Percentiles rank a stretch among this genome's conserved stretches.
Conservation (phyloP, 2,113 vertebrate species). For the Aramus guarauna region DNA sequence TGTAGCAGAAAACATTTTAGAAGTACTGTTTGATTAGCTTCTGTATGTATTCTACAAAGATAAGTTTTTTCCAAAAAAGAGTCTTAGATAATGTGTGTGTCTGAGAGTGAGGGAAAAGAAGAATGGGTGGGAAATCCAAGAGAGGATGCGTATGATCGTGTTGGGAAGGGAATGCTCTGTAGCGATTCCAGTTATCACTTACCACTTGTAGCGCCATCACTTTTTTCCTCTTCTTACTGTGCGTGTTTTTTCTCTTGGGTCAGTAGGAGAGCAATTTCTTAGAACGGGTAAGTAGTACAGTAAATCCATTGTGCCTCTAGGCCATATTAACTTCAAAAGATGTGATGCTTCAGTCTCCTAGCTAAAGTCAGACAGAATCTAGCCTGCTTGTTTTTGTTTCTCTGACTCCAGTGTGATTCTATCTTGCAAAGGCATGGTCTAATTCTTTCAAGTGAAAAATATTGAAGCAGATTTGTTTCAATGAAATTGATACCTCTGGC, state of each 20-base stretch:
- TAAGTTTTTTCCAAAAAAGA: background rate
- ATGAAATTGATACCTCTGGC: slow-evolving; percentile 43
- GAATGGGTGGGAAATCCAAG: background rate
- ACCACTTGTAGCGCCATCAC: background rate
- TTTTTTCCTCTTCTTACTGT: background rate
- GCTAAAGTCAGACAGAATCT: background rate
- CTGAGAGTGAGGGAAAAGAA: background rate
- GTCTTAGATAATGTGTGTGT: background rate
- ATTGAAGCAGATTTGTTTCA: slow-evolving; percentile 22
- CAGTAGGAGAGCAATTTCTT: background rate
- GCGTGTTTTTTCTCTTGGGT: background rate
- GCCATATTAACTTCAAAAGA: slow-evolving; percentile 18
- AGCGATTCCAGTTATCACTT: background rate
- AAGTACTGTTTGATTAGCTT: background rate
- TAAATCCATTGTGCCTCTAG: slow-evolving; percentile 47
- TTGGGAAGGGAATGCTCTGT: background rate
- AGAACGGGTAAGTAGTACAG: background rate
- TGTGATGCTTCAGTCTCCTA: background rate
- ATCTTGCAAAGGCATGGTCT: background rate
- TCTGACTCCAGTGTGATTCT: background rate
- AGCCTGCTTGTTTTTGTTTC: slow-evolving; percentile 16
- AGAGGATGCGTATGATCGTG: background rate
- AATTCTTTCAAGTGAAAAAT: slow-evolving; percentile 44
- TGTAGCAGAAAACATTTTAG: background rate
- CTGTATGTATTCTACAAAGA: background rate